Conservation (phyloP, 1,140 invertebrate species). For the Eurosta solidaginis region DNA sequence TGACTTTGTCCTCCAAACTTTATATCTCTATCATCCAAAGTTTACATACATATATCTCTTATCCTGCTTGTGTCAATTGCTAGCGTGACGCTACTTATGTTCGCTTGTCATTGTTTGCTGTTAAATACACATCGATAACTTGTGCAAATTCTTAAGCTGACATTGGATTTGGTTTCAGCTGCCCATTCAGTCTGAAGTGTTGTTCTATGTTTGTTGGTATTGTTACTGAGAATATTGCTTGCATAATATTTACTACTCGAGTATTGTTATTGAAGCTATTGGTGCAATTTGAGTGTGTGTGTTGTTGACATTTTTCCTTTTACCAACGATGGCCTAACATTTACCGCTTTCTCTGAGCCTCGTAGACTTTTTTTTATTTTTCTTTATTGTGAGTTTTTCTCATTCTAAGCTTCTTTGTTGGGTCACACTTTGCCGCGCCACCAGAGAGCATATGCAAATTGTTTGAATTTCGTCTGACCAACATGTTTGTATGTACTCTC, state of each 20-base stretch:
- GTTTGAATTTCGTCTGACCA: constrained; percentile 39
- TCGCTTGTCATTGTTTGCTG: neutral
- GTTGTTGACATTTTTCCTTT: constrained; percentile 24
- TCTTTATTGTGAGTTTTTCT: constrained; percentile 13
- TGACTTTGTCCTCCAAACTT: neutral
- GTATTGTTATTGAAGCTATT: neutral
- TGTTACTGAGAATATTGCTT: constrained; percentile 7
- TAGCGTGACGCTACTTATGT: too few species aligned
- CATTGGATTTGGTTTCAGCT: constrained; percentile 50
- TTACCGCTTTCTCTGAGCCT: neutral
- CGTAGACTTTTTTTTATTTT: neutral
- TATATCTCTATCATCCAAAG: neutral
- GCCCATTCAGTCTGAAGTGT: constrained; percentile 6
- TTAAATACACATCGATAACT: constrained; percentile 32
- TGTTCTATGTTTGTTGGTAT: neutral
- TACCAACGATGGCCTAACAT: neutral
- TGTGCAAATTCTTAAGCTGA: constrained; percentile 47
- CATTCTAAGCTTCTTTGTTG: neutral
- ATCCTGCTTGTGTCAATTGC: neutral
- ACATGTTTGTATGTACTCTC: neutral
- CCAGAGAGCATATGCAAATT: constrained; percentile 55
- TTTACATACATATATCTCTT: neutral
- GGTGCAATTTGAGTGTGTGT: neutral
- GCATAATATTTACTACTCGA: neutral
- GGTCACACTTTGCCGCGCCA: neutral